Evolutionary conservation across 2,113 vertebrate genomes (phyloP), one percentile per base, ranked within the genome.

Genomic region (Megalops atlanticus): DNA sequence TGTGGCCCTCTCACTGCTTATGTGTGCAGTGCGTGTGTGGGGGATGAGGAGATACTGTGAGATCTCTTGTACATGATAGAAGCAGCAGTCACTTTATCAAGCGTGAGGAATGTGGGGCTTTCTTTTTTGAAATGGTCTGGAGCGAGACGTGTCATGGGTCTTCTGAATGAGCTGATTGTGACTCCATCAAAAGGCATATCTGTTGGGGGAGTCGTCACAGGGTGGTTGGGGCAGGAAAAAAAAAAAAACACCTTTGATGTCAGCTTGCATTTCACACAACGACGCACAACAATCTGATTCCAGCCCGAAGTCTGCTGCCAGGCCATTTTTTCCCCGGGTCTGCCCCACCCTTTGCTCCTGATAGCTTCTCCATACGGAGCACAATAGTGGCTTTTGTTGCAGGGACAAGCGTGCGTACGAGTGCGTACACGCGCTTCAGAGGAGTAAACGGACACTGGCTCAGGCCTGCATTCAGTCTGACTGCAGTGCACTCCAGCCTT

Each of bases 251-350:
- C 79, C 79, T 85, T 88, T 87, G 81, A 88, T 88, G 85, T 85
- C 77, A 80, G 83, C 80, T 87, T 83, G 85, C 80, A 85, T 87
- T 87, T 87, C 87, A 85, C 84, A 87, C 82, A 85, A 81, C 82
- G 81, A 80, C 72, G 76, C 71, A 74, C 49, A 78, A 76, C 45
- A 49, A 76, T 85, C 54, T 80, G 80, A 88, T 85, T 58, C 70
- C 1, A 5, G 80, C 52, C 76, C 49, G 68, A 76, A 79, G 82
- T 70, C 77, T 47, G 35, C 74, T 85, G 81, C 79, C 21, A 40
- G 82, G 41, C 31, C 43, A 41, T 49, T 82, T 21, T 36, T 38
- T 11, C 68, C 49, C 43, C 33, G 70, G 40, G 38, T 27, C 72
- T 73, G 74, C 49, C 73, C 84, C 81, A 74, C 85, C 81, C 80